A percentile compares a stretch with the other conserved stretches of the same genome.
These are phyloP conservation scores for Turnix velox DNA, from an alignment of 2,113 vertebrate species.

Conservation along the genomic window DNA sequence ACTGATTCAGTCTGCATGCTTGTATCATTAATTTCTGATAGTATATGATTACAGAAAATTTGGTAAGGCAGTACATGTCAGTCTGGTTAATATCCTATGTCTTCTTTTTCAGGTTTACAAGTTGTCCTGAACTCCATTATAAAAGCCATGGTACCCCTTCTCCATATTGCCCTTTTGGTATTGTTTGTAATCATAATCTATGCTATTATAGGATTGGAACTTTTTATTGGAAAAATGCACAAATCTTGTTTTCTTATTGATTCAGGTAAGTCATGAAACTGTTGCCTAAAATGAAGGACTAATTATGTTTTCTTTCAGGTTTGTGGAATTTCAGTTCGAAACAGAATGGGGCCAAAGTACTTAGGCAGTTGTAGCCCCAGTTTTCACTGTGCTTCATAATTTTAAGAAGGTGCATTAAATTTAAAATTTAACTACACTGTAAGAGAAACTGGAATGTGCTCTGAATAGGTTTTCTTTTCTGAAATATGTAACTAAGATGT, in stretches of 20 bases:
- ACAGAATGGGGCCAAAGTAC: background rate
- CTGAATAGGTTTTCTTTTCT: background rate
- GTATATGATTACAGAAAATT: background rate
- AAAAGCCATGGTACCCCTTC: constrained; percentile 99
- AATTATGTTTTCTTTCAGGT: background rate
- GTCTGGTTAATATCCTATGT: background rate
- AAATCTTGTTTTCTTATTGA: constrained; percentile 90
- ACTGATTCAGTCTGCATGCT: background rate
- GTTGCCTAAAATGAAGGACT: background rate
- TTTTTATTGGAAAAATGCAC: constrained; percentile 99
- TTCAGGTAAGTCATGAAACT: constrained; percentile 76
- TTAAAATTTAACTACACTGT: background rate
- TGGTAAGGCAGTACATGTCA: background rate
- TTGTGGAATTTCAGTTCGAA: background rate
- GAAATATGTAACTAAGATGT: background rate
- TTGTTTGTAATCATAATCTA: constrained; percentile 99
- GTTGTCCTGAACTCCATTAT: constrained; percentile 99
- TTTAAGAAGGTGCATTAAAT: background rate
- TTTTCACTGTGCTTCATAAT: background rate
- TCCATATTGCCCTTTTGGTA: constrained; percentile 98
- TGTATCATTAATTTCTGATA: background rate
- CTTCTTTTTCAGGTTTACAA: constrained; percentile 88
- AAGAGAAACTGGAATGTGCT: background rate
- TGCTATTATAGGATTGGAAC: constrained; percentile 99
- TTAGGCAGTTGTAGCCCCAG: background rate